Conservation (phyloP, 2,113 vertebrate species). For the Bubalus kerabau region DNA sequence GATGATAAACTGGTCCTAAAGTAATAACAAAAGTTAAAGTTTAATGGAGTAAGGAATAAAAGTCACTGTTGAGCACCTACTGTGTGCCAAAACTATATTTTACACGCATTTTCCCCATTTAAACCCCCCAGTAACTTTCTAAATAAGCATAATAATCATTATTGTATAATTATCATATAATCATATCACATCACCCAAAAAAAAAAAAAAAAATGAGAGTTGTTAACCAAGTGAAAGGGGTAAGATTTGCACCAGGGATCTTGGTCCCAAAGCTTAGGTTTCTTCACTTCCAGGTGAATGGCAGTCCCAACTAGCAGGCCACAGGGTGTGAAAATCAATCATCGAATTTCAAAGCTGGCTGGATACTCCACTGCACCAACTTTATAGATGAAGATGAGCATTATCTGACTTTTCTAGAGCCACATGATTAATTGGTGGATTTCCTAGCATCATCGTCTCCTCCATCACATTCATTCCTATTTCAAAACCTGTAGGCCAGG, state of each 20-base stretch:
- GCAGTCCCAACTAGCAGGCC: background rate
- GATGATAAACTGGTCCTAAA: background rate
- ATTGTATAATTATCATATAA: background rate
- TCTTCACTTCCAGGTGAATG: background rate
- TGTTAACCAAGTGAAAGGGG: background rate
- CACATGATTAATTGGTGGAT: background rate
- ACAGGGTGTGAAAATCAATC: background rate
- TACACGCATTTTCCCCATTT: background rate
- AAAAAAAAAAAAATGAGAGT: background rate
- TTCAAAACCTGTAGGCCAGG: background rate
- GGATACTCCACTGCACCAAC: fast-evolving
- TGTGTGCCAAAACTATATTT: background rate
- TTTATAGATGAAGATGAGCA: background rate
- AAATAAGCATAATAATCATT: background rate
- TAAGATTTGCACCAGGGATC: background rate
- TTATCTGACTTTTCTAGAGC: background rate
- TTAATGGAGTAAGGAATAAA: background rate
- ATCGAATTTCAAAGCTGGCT: background rate
- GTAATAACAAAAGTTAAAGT: background rate
- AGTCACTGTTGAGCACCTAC: background rate
- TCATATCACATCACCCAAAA: background rate
- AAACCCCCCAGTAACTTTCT: background rate
- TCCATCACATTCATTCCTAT: background rate
- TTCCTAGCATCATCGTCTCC: background rate
- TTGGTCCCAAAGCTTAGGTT: background rate